Conservation (phyloP, 2,113 vertebrate genomes). For the Steatornis caripensis region DNA sequence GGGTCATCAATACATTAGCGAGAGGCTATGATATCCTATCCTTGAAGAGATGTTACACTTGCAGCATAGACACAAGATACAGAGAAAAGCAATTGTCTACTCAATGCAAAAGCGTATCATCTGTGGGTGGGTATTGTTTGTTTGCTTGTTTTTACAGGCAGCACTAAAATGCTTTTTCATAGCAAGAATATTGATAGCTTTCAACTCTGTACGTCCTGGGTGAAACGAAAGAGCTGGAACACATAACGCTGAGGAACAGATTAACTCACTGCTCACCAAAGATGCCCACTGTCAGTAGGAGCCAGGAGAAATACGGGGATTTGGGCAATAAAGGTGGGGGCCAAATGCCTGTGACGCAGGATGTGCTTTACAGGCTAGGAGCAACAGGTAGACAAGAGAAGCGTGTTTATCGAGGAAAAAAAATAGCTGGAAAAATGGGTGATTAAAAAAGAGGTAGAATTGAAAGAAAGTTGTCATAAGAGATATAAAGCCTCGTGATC, state of each 20-base stretch:
- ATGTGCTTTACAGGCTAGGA: neutral
- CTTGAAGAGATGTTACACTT: neutral
- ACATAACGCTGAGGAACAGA: neutral
- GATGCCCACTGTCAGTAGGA: neutral
- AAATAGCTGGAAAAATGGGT: neutral
- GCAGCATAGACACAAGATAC: neutral
- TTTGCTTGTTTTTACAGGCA: neutral
- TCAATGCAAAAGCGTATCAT: neutral
- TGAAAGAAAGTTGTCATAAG: neutral
- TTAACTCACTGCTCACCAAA: neutral
- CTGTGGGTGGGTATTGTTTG: neutral
- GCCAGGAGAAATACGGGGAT: neutral
- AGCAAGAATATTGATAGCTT: neutral
- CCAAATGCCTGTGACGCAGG: neutral
- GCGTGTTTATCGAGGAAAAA: neutral
- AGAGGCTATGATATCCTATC: neutral
- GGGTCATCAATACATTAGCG: conserved; percentile 48
- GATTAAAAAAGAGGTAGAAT: neutral
- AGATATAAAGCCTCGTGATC: neutral
- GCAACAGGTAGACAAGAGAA: neutral
- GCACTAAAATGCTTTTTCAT: neutral
- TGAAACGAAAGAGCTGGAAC: neutral
- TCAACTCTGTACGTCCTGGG: neutral
- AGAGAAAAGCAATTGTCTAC: neutral
- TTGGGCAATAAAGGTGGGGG: neutral